These are phyloP conservation scores for Poeciliopsis infans DNA, from an alignment of 2,797 vertebrate genomes.

Conservation along the genomic window DNA sequence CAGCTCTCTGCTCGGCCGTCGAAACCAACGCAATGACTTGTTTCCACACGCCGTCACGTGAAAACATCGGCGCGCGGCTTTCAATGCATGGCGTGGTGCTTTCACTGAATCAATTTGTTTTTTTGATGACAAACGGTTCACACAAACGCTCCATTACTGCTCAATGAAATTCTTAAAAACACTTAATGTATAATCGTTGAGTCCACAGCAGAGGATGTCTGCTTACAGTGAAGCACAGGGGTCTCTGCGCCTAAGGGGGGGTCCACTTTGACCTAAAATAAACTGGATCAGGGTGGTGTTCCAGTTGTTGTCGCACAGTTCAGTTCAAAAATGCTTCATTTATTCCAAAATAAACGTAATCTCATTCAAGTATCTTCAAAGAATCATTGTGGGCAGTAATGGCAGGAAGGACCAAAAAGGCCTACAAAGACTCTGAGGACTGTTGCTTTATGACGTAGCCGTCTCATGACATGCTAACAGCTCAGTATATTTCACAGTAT, in stretches of 20 bases:
- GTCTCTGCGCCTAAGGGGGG: neutral
- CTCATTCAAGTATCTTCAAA: neutral
- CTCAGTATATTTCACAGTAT: no score
- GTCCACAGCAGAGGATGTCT: neutral
- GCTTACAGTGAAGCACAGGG: neutral
- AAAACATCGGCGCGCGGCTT: constrained; percentile 27
- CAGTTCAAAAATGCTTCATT: neutral
- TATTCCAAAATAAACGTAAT: neutral
- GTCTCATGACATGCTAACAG: neutral
- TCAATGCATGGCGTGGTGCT: constrained; percentile 6
- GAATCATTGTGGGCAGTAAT: neutral
- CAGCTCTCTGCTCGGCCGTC: constrained; percentile 35
- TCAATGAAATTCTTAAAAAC: neutral
- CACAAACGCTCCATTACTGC: neutral
- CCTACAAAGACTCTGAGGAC: neutral
- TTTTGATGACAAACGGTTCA: neutral
- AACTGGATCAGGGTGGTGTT: neutral
- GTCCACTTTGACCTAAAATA: neutral
- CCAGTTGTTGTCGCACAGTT: neutral
- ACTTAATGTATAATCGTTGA: neutral
- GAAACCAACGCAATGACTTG: constrained; percentile 50
- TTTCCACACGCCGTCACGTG: constrained; percentile 28
- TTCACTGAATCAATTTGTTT: neutral
- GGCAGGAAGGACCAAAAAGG: neutral
- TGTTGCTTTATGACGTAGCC: neutral